A percentile compares a stretch with the other conserved stretches of the same genome.
Evolutionary conservation across 2,888 invertebrate genomes (phyloP).

Genomic region (Drosophila atroscutellata): DNA sequence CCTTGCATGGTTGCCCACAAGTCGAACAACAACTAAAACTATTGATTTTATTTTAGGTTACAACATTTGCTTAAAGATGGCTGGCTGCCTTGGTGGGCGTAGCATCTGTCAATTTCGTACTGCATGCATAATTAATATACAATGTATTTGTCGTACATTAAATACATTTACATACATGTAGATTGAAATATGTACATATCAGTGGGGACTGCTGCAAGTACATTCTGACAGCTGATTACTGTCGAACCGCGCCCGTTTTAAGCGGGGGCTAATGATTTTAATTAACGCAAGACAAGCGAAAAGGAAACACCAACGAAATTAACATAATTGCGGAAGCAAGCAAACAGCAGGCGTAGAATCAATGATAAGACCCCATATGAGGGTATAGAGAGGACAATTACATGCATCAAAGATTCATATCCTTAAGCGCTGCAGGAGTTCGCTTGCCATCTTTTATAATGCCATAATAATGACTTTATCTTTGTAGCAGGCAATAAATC

Average conservation of each 20-base stretch:
- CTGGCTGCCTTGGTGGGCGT: slow-evolving; percentile 22
- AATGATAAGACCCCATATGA: slow-evolving; percentile 48
- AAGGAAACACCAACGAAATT: slow-evolving; percentile 58
- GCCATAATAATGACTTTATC: slow-evolving; percentile 79
- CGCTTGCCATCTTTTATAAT: slow-evolving; percentile 70
- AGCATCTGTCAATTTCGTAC: slow-evolving; percentile 63
- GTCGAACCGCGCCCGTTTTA: slow-evolving; percentile 38
- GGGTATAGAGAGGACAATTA: slow-evolving; percentile 66
- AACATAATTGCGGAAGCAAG: slow-evolving; percentile 44
- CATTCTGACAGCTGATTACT: slow-evolving; percentile 26
- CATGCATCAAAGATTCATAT: slow-evolving; percentile 80
- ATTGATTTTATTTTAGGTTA: slow-evolving; percentile 60
- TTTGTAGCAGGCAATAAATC: slow-evolving; percentile 78
- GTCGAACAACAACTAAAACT: slow-evolving; percentile 16
- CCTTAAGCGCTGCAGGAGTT: slow-evolving; percentile 69
- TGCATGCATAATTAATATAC: slow-evolving; percentile 57
- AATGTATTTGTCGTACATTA: slow-evolving; percentile 18
- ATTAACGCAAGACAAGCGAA: slow-evolving; percentile 76
- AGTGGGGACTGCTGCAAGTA: slow-evolving; percentile 8
- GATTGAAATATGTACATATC: slow-evolving; percentile 2
- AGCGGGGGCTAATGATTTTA: slow-evolving; percentile 69
- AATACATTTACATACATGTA: background rate
- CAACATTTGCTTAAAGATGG: slow-evolving; percentile 19
- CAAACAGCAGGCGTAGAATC: slow-evolving; percentile 30
- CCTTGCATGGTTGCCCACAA: slow-evolving; percentile 25